phyloP scores from a whole-genome alignment of 1,140 invertebrate genomes.

The Drosophila albomicans region DNA sequence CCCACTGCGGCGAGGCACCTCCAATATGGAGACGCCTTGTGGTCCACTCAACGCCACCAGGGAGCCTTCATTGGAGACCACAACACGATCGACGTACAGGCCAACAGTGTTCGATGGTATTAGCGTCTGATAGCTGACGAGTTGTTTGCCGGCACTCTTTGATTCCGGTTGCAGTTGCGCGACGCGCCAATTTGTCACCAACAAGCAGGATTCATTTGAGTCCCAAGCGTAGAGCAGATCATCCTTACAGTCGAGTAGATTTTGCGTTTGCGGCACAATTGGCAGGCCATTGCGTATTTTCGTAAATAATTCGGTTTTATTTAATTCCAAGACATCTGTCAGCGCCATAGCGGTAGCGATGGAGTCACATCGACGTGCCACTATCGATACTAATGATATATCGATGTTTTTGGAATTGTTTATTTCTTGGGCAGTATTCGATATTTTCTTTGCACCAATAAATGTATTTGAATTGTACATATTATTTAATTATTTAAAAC shows the following conservation, averaged over 20 bases:
- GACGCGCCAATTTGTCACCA: conserved; percentile 76
- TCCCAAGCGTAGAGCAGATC: conserved; percentile 81
- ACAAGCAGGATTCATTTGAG: conserved; percentile 55
- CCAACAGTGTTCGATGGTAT: conserved; percentile 72
- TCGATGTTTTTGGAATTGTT: background rate
- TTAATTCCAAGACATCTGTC: conserved; percentile 70
- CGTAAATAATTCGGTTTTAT: conserved; percentile 65
- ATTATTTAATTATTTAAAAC: too few species aligned
- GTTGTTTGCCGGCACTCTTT: conserved; percentile 11
- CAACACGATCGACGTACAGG: conserved; percentile 82
- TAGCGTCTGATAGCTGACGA: conserved; percentile 69
- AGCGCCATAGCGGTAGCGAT: conserved; percentile 55
- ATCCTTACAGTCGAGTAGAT: conserved; percentile 80
- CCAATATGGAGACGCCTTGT: conserved; percentile 80
- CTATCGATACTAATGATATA: background rate
- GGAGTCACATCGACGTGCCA: conserved; percentile 16
- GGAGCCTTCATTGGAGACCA: conserved; percentile 79
- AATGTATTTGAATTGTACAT: too few species aligned
- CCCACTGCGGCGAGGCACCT: conserved; percentile 85
- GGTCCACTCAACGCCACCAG: conserved; percentile 78
- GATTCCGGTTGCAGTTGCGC: conserved; percentile 37
- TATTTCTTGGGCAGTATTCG: too few species aligned
- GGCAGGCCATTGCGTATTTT: conserved; percentile 72
- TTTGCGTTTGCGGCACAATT: conserved; percentile 63
- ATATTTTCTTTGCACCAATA: too few species aligned